Conservation (phyloP, 2,797 vertebrate species). For the Alfaro cultratus region DNA sequence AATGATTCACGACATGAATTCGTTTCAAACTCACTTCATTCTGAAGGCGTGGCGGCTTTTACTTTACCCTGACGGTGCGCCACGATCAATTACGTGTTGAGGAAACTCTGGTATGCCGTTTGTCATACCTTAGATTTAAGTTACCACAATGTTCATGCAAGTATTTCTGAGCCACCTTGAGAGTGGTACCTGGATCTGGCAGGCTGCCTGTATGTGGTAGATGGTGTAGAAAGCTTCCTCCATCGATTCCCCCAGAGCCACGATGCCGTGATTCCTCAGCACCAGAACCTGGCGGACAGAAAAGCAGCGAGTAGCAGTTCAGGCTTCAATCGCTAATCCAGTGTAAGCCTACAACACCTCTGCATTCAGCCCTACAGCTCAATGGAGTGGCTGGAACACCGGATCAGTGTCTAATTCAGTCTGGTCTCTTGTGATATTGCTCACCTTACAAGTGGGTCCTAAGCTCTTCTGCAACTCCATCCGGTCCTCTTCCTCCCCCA, state of each 20-base stretch:
- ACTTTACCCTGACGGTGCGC: too few species aligned
- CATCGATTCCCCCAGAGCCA: constrained; percentile 92
- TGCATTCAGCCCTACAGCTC: constrained; percentile 14
- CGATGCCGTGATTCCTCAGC: constrained; percentile 90
- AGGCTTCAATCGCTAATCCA: constrained; percentile 28
- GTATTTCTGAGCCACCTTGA: constrained; percentile 15
- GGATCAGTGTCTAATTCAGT: neutral
- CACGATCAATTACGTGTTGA: too few species aligned
- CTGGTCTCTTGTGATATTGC: constrained; percentile 15
- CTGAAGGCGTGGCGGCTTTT: too few species aligned
- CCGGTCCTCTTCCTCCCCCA: constrained; percentile 91
- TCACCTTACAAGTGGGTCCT: constrained; percentile 95
- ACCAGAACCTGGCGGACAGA: constrained; percentile 87
- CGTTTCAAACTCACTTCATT: too few species aligned
- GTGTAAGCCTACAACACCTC: constrained; percentile 7
- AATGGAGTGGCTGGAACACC: constrained; percentile 3
- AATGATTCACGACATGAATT: too few species aligned
- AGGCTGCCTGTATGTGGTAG: constrained; percentile 95
- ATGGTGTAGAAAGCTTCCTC: constrained; percentile 96
- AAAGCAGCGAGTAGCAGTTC: constrained; percentile 7
- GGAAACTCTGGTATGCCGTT: too few species aligned
- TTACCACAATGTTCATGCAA: neutral
- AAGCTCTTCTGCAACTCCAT: constrained; percentile 95
- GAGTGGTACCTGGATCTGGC: constrained; percentile 91
- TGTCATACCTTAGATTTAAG: neutral